These are phyloP conservation scores for Cyrtorhinus lividipennis DNA, from an alignment of 1,140 invertebrate species.

Conservation along the genomic window DNA sequence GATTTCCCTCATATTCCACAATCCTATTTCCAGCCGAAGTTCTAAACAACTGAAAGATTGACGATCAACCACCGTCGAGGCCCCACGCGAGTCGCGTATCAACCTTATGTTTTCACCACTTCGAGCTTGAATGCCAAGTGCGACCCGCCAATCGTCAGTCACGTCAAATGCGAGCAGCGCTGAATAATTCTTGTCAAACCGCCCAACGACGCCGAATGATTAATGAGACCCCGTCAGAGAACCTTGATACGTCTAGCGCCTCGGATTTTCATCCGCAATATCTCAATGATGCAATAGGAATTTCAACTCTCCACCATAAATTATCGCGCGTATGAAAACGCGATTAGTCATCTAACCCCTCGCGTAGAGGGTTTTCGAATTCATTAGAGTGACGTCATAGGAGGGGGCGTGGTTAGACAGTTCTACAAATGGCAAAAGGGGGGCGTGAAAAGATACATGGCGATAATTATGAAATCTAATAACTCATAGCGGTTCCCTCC, in stretches of 20 bases:
- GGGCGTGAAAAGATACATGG: slow-evolving; percentile 13
- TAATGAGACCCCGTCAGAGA: neutral
- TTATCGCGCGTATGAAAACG: neutral
- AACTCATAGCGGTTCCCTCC: neutral
- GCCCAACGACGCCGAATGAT: neutral
- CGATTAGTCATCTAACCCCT: neutral
- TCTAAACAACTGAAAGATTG: too few relatives aligned
- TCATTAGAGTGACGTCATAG: slow-evolving; percentile 1
- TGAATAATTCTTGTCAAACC: neutral
- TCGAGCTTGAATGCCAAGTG: too few relatives aligned
- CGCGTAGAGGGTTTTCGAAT: neutral
- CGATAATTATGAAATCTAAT: slow-evolving; percentile 15
- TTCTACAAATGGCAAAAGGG: slow-evolving; percentile 5
- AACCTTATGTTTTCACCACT: too few relatives aligned
- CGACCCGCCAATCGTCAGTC: neutral
- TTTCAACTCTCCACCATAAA: neutral
- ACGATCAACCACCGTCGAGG: too few relatives aligned
- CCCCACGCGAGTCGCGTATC: too few relatives aligned
- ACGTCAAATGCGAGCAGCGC: neutral
- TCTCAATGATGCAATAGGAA: slow-evolving; percentile 8
- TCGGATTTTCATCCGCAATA: slow-evolving; percentile 1
- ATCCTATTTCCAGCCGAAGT: too few relatives aligned
- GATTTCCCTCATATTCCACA: too few relatives aligned
- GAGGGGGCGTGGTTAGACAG: neutral
- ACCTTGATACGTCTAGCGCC: slow-evolving; percentile 8